phyloP scores from a whole-genome alignment of 2,113 vertebrate species.

The Cyanoramphus novaezelandiae region DNA sequence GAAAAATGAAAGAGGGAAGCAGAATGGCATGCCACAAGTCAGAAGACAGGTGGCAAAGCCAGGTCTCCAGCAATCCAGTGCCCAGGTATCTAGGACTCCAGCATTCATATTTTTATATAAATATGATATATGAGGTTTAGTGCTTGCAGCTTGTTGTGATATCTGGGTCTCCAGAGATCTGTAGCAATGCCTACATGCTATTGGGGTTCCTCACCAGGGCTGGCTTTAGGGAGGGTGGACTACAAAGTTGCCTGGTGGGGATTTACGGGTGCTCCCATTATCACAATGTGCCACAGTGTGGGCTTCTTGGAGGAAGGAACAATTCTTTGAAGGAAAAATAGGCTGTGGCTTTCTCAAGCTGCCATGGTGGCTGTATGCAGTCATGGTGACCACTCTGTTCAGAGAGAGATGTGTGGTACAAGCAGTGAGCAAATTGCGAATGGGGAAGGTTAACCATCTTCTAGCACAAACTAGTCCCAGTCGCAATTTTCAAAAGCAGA shows the following conservation, averaged over 20 bases:
- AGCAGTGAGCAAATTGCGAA: background rate
- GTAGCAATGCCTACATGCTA: background rate
- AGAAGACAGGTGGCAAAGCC: rapidly evolving
- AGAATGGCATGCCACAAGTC: background rate
- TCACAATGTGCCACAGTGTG: rapidly evolving
- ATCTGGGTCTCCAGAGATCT: background rate
- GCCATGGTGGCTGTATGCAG: rapidly evolving
- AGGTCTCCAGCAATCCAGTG: background rate
- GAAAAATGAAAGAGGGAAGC: background rate
- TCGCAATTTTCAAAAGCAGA: background rate
- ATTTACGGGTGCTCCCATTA: background rate
- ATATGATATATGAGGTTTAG: no score
- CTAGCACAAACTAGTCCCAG: background rate
- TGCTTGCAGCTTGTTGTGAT: background rate
- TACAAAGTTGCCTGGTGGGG: background rate
- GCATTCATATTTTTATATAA: background rate
- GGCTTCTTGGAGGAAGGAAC: background rate
- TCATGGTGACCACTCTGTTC: background rate
- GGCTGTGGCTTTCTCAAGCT: rapidly evolving
- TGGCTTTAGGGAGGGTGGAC: background rate
- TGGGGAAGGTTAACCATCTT: background rate
- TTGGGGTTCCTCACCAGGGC: background rate
- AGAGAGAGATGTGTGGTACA: background rate
- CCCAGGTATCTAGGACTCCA: no score
- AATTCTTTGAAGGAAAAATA: background rate